phyloP scores from a whole-genome alignment of 1,140 invertebrate genomes.

The Harlomillsia oculata region DNA sequence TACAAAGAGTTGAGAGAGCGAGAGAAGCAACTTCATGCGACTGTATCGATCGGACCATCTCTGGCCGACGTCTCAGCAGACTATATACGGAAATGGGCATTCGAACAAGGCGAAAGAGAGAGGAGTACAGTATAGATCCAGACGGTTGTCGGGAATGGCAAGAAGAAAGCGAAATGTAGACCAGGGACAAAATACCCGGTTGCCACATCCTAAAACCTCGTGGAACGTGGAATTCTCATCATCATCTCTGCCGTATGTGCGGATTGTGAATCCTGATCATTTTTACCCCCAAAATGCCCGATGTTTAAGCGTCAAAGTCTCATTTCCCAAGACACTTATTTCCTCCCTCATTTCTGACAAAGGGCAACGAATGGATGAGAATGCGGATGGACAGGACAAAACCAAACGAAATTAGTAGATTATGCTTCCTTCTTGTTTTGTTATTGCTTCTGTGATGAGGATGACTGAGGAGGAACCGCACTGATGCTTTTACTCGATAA shows the following conservation, averaged over 20 bases:
- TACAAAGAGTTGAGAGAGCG: too few species aligned
- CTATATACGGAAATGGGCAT: too few species aligned
- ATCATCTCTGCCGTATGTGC: conserved; percentile 1
- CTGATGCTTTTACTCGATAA: conserved; percentile 8
- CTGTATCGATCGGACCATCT: too few species aligned
- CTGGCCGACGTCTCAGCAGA: too few species aligned
- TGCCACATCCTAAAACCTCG: conserved; percentile 14
- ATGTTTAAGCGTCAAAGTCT: too few species aligned
- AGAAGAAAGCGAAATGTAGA: conserved; percentile 19
- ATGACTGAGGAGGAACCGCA: background rate
- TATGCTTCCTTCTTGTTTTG: background rate
- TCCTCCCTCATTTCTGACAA: too few species aligned
- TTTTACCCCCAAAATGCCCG: background rate
- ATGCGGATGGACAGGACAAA: background rate
- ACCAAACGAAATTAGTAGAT: background rate
- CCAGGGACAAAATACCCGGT: conserved; percentile 23
- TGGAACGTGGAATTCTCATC: conserved; percentile 1
- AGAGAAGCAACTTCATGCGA: too few species aligned
- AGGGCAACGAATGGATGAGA: too few species aligned
- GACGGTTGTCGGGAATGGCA: background rate
- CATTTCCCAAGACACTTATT: too few species aligned
- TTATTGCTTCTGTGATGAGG: background rate
- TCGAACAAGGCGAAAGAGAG: too few species aligned
- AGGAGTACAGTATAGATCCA: conserved; percentile 1
- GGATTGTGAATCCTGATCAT: background rate